Base-by-base conservation (phyloP, 2,888 invertebrate species). In the Dioctria rufipes region DNA sequence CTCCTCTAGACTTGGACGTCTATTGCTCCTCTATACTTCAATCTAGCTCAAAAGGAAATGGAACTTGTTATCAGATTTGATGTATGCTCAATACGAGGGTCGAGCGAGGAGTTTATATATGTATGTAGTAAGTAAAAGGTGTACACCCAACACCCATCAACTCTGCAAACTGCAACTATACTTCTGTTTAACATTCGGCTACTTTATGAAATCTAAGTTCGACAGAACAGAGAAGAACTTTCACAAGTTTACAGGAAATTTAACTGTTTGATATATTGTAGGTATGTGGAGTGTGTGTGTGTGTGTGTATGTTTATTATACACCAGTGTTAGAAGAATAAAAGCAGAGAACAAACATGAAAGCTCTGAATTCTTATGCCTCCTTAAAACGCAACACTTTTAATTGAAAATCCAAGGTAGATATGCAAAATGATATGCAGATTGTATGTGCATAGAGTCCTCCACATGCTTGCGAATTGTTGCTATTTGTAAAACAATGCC, bases 371-470 rank as follows among this genome's bases (percentile, higher is more conserved):
- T 11, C 25, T 25, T 25, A 25, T 25, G 49, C 4, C 54, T n/a
- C 11, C 11, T n/a, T n/a, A 11, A 11, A n/a, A n/a, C 54, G 54
- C 11, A 11, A 54, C 54, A 54, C 6, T 54, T 11, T 54, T 54
- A 54, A 54, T 54, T 54, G 54, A 54, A 54, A 54, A 54, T 11
- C 54, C 11, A 54, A 54, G 54, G 54, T n/a, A 54, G 54, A 54
- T 54, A 54, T n/a, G 54, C n/a, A n/a, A 54, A 9, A n/a, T 54
- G 11, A 11, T 54, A 4, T 54, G 11, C 6, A 46, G 9, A 6
- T 46, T 9, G 9, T 46, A 6, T 9, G 9, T 6, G 49, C 6
- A 8, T 54, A 4, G 11, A 54, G 11, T 11, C 2, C 11, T n/a
- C 4, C 54, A 54, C 54, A 54, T 11, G 54, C 4, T n/a, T 54